Conservation (phyloP, 2,797 vertebrate genomes). For the Epinephelus coioides region DNA sequence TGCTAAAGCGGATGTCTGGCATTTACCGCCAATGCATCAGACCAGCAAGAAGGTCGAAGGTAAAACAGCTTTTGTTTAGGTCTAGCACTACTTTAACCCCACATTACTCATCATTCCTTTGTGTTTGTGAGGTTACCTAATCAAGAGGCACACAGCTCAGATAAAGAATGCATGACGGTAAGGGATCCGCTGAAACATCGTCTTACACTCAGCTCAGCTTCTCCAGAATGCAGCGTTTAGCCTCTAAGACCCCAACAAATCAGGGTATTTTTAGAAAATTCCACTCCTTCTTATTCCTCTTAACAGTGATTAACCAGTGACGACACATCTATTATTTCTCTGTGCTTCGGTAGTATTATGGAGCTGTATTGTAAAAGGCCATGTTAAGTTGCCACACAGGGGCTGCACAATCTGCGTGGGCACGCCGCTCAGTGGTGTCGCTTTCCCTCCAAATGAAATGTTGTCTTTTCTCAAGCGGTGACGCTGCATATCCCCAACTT, state of each 20-base stretch:
- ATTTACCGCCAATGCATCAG: not conserved
- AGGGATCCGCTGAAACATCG: conserved; percentile 59
- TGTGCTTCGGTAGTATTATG: conserved; percentile 9
- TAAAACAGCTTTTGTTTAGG: conserved; percentile 20
- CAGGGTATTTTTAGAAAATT: conserved; percentile 81
- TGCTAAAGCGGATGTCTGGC: conserved; percentile 16
- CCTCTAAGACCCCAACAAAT: conserved; percentile 71
- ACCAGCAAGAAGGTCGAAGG: not conserved
- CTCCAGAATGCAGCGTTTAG: conserved; percentile 60
- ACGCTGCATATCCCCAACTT: conserved; percentile 1
- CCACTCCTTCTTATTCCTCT: conserved; percentile 66
- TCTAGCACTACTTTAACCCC: conserved; percentile 20
- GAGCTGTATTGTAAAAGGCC: conserved; percentile 31
- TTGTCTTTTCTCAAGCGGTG: conserved; percentile 25
- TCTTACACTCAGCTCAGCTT: conserved; percentile 51
- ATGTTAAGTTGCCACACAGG: conserved; percentile 10
- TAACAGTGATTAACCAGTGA: conserved; percentile 64
- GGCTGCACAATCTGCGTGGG: not conserved
- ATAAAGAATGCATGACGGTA: conserved; percentile 72
- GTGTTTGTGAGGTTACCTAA: conserved; percentile 49
- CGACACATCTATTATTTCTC: conserved; percentile 45
- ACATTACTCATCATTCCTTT: conserved; percentile 36
- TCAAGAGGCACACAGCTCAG: conserved; percentile 50
- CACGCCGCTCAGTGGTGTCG: not conserved
- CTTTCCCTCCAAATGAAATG: conserved; percentile 34